Evolutionary conservation across 1,140 invertebrate genomes (phyloP).

Genomic region (Pteromalus puparum): DNA sequence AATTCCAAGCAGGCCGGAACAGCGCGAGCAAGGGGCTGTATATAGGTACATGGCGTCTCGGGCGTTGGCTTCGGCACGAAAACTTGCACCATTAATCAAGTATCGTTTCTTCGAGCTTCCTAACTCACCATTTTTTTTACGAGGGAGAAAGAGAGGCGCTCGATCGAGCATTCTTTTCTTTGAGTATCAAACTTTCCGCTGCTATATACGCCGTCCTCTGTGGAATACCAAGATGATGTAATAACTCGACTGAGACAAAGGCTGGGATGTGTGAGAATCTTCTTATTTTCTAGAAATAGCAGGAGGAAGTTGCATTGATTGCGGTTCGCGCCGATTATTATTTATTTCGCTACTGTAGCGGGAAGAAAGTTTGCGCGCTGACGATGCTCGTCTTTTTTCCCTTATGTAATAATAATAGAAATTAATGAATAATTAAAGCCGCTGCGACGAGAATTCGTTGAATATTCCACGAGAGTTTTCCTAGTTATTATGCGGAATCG

Average conservation of each 20-base stretch:
- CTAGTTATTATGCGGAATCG: background rate
- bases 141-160: no score
- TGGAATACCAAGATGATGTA: slow-evolving; percentile 39
- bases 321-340: no score
- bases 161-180: slow-evolving; percentile 37
- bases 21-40: background rate
- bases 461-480: background rate
- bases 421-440: background rate
- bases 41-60: background rate
- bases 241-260: slow-evolving; percentile 21
- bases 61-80: slow-evolving; percentile 53
- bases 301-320: no score
- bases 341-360: no score
- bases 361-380: no score
- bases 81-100: slow-evolving; percentile 72
- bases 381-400: background rate
- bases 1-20: slow-evolving; percentile 65
- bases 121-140: background rate
- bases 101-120: slow-evolving; percentile 43
- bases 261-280: background rate
- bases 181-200: slow-evolving; percentile 34
- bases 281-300: background rate
- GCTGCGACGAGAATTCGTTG: background rate
- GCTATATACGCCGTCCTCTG: background rate
- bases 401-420: background rate